Conservation (phyloP, 2,888 invertebrate species). For the Sericinus montela region DNA sequence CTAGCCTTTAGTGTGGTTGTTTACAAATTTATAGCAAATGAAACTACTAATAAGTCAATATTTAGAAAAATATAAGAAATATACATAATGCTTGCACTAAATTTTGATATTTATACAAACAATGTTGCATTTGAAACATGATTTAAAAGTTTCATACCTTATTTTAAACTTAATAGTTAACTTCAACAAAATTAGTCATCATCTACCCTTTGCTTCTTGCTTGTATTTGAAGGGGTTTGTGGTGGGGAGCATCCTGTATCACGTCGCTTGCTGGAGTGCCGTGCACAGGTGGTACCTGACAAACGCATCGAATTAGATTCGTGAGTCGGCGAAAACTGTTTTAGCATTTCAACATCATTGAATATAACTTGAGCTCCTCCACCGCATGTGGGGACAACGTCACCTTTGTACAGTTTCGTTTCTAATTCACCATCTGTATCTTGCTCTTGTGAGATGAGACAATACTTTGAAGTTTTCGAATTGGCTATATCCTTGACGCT, state of each 20-base stretch:
- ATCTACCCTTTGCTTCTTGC: constrained; percentile 66
- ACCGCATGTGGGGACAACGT: constrained; percentile 94
- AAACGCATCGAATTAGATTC: constrained; percentile 42
- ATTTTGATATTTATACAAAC: no score
- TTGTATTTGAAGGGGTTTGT: constrained; percentile 64
- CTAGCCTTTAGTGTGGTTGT: no score
- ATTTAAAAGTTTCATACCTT: background rate
- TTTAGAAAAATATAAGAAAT: no score
- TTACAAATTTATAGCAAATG: no score
- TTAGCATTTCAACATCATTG: constrained; percentile 94
- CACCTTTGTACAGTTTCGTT: constrained; percentile 95
- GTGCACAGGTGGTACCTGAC: constrained; percentile 51
- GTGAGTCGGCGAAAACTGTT: constrained; percentile 86
- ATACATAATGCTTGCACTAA: no score
- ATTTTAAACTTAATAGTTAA: constrained; percentile 12
- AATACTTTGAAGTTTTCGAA: constrained; percentile 89
- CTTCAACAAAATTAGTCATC: constrained; percentile 39
- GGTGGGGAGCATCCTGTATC: constrained; percentile 63
- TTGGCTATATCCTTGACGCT: constrained; percentile 87
- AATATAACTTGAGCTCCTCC: constrained; percentile 98
- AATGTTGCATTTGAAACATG: no score
- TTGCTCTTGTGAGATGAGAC: constrained; percentile 94
- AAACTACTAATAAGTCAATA: no score
- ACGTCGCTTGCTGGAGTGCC: constrained; percentile 64
- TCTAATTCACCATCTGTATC: constrained; percentile 96